These are phyloP conservation scores for Sicus ferrugineus DNA, from an alignment of 2,888 invertebrate genomes.

Conservation along the genomic window DNA sequence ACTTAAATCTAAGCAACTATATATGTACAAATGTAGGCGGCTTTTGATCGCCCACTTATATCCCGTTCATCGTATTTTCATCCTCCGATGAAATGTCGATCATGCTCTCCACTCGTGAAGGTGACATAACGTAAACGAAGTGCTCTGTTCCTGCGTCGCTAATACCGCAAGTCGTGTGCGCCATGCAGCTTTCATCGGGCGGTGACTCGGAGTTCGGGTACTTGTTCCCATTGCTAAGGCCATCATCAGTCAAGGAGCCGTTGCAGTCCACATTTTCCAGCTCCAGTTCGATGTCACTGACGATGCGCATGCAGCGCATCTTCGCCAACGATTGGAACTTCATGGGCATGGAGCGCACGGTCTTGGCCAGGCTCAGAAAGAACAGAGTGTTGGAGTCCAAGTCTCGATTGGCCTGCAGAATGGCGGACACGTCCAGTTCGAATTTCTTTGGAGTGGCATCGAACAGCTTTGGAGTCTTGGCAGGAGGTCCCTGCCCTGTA, in stretches of 20 bases:
- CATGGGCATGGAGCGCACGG: constrained; percentile 61
- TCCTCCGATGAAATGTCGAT: constrained; percentile 64
- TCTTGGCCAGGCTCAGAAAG: constrained; percentile 60
- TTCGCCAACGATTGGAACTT: constrained; percentile 62
- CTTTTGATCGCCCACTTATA: constrained; percentile 21
- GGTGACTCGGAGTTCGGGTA: constrained; percentile 55
- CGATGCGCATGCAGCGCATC: constrained; percentile 64
- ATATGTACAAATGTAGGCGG: neutral
- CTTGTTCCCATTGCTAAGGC: constrained; percentile 45
- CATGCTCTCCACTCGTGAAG: constrained; percentile 63
- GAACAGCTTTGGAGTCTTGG: constrained; percentile 53
- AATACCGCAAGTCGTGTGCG: constrained; percentile 36
- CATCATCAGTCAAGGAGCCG: constrained; percentile 48
- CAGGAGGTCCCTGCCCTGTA: constrained; percentile 46
- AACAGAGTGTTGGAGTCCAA: constrained; percentile 62
- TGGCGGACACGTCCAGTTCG: constrained; percentile 58
- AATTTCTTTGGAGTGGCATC: constrained; percentile 41
- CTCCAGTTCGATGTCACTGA: constrained; percentile 63
- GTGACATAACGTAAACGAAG: constrained; percentile 63
- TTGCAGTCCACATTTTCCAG: constrained; percentile 59
- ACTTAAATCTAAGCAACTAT: no score
- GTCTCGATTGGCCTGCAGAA: constrained; percentile 61
- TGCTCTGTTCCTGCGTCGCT: constrained; percentile 57
- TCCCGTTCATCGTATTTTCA: constrained; percentile 51
- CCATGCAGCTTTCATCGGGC: constrained; percentile 41